Evolutionary conservation across 2,113 vertebrate species (phyloP).

Genomic region (Erythrolamprus reginae): DNA sequence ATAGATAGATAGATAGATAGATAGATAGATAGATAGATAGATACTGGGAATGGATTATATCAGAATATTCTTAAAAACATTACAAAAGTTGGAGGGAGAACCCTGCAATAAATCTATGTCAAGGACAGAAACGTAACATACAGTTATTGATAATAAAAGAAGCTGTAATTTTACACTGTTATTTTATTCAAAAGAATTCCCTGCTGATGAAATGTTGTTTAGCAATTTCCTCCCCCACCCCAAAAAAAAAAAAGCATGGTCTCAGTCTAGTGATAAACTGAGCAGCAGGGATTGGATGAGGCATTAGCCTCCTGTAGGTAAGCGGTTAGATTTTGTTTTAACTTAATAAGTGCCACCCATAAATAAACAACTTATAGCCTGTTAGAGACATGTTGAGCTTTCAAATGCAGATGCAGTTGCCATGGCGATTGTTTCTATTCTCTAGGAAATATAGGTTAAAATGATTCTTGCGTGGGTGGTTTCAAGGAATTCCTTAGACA

Average conservation of each 20-base stretch:
- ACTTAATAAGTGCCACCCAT: conserved; percentile 30
- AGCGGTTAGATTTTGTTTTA: conserved; percentile 41
- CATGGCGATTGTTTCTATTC: conserved; percentile 53
- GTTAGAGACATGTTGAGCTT: conserved; percentile 8
- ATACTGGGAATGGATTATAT: conserved; percentile 28
- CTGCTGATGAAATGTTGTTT: conserved; percentile 50
- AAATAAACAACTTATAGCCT: background rate
- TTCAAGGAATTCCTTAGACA: conserved; percentile 4
- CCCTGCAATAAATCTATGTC: conserved; percentile 37
- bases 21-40: no score
- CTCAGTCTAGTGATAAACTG: conserved; percentile 7
- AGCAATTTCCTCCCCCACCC: conserved; percentile 17
- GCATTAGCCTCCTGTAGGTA: conserved; percentile 38
- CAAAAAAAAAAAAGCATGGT: conserved; percentile 3
- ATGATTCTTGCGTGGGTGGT: conserved; percentile 16
- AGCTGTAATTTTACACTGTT: conserved; percentile 34
- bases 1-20: no score
- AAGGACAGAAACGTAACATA: conserved; percentile 43
- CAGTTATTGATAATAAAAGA: conserved; percentile 39
- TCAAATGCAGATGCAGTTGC: conserved; percentile 45
- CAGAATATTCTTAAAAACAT: background rate
- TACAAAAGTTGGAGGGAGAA: background rate
- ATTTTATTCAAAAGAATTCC: conserved; percentile 56
- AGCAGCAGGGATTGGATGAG: conserved; percentile 34
- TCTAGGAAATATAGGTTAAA: conserved; percentile 44